phyloP scores from a whole-genome alignment of 2,113 vertebrate species.

The Phaethon lepturus region DNA sequence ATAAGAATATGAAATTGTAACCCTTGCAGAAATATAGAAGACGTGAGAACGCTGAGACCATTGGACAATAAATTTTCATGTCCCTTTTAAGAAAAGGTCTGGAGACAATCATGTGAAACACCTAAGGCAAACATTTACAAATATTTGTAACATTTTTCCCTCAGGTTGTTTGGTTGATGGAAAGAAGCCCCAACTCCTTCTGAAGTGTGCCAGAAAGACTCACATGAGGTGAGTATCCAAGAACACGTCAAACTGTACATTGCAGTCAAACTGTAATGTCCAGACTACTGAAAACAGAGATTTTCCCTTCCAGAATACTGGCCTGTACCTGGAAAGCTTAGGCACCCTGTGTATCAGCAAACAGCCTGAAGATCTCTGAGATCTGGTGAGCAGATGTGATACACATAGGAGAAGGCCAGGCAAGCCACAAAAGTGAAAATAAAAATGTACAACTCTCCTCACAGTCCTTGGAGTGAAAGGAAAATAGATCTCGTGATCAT shows the following conservation, averaged over 20 bases:
- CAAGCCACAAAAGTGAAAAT: neutral
- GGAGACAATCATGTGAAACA: neutral
- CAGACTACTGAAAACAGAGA: neutral
- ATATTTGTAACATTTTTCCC: neutral
- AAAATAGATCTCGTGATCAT: neutral
- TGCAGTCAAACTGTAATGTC: neutral
- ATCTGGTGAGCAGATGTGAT: neutral
- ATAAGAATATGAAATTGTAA: neutral
- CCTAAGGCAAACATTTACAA: neutral
- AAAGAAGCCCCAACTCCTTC: neutral
- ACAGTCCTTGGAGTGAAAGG: neutral
- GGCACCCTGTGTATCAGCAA: neutral
- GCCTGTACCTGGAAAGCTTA: neutral
- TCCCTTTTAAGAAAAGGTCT: neutral
- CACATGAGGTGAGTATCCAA: neutral
- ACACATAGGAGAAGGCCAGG: neutral
- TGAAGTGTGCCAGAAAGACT: neutral
- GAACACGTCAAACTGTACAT: neutral
- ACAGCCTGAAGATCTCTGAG: neutral
- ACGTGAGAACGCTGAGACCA: fast-evolving
- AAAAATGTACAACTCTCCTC: neutral
- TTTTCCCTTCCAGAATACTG: neutral
- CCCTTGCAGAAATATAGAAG: neutral
- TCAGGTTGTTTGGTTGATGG: neutral
- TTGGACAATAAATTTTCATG: neutral